Percentiles rank a stretch among this genome's conserved stretches.
phyloP scores from a whole-genome alignment of 2,888 invertebrate species.

The Pseudococcus viburni region DNA sequence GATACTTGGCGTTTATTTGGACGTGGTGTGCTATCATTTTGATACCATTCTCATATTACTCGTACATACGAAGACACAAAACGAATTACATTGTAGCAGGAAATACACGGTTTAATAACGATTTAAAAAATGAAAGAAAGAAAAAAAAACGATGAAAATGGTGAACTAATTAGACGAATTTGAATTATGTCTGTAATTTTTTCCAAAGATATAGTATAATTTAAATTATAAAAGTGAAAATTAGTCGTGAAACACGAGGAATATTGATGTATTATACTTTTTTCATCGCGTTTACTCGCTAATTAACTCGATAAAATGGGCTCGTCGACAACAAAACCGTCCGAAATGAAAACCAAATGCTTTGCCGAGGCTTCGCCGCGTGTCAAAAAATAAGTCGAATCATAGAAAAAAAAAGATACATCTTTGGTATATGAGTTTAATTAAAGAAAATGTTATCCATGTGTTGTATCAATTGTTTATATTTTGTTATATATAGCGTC shows the following conservation, averaged over 20 bases:
- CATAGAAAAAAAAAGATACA: conserved; percentile 1
- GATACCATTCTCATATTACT: conserved; percentile 24
- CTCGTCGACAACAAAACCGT: background rate
- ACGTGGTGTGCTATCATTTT: conserved; percentile 4
- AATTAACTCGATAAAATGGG: conserved; percentile 34
- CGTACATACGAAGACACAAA: background rate
- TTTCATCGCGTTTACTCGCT: conserved; percentile 26
- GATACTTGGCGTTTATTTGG: background rate
- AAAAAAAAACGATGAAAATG: background rate
- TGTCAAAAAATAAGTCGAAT: background rate
- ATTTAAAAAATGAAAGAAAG: background rate
- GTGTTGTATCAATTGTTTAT: conserved; percentile 45
- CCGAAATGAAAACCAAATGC: background rate
- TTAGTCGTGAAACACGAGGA: conserved; percentile 2
- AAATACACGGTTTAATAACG: conserved; percentile 26
- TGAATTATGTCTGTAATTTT: conserved; percentile 31
- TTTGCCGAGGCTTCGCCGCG: background rate
- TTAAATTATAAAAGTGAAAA: conserved; percentile 10
- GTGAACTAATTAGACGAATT: conserved; percentile 17
- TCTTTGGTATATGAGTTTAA: conserved; percentile 10
- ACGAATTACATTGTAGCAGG: conserved; percentile 10
- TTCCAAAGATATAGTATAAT: background rate
- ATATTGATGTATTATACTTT: conserved; percentile 30
- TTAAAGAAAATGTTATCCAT: conserved; percentile 48
- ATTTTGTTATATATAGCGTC: conserved; percentile 34